Base-by-base conservation (phyloP, 2,888 invertebrate species). In the Heteromyza rotundicornis region DNA sequence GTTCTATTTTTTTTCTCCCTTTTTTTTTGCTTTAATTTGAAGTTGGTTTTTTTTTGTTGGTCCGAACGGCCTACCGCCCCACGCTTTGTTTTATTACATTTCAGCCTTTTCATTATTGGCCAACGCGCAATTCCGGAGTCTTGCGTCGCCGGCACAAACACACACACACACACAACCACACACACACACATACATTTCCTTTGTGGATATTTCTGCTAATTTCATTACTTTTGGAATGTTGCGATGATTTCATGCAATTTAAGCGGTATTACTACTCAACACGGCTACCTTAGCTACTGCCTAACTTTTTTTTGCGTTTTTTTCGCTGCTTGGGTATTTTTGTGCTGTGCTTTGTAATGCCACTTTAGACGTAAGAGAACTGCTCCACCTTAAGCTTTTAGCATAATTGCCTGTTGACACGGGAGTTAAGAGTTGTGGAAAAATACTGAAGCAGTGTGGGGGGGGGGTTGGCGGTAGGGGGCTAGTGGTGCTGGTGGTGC, bases 401-500 rank as follows among this genome's bases (percentile, higher is more conserved):
- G 71, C 70, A 73, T 77, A 77, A 76, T 77, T 76, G 78, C 76
- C 74, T 73, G 75, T 76, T 77, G 78, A 77, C 76, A 76, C 75
- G 76, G 78, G 74, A 77, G 35, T 68, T 47, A 47, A 47, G 47
- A 47, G 47, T 20, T 19, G 20, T 40, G 40, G 3, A 17, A 19
- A 20, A 47, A 20, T 20, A 17, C 17, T 47, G 47, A 17, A 47
- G 19, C 47, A 7, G 20, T n/a, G n/a, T n/a, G n/a, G n/a, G n/a
- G n/a, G n/a, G n/a, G n/a, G n/a, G n/a, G n/a, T n/a, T n/a, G n/a
- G n/a, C n/a, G n/a, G n/a, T n/a, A n/a, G n/a, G n/a, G n/a, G n/a
- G n/a, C n/a, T n/a, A n/a, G n/a, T n/a, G n/a, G n/a, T n/a, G n/a
- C n/a, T n/a, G n/a, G n/a, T n/a, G n/a, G n/a, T n/a, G n/a, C n/a